A percentile compares a stretch with the other conserved stretches of the same genome.
These are phyloP conservation scores for Hippocampus kuda DNA, from an alignment of 2,797 vertebrate genomes.

Conservation along the genomic window DNA sequence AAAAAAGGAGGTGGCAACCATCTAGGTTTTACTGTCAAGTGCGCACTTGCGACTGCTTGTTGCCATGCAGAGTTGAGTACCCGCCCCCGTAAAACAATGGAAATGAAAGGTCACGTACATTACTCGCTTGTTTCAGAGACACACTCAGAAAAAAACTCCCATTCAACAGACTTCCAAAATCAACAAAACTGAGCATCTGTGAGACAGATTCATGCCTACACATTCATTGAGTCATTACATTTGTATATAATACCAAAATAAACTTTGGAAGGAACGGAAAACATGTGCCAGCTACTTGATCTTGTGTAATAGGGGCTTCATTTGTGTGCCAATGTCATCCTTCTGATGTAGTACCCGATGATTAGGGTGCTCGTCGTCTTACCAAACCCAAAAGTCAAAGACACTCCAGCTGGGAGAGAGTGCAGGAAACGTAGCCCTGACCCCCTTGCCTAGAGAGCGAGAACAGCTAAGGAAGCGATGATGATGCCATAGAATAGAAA, in stretches of 20 bases:
- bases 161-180: background rate
- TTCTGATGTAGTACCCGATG: conserved; percentile 19
- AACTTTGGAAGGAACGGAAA: background rate
- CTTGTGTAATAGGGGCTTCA: background rate
- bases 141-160: background rate
- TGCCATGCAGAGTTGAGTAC: background rate
- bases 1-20: background rate
- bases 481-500: background rate
- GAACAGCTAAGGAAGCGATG: background rate
- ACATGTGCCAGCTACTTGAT: background rate
- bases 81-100: background rate
- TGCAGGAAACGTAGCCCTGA: background rate
- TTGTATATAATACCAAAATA: background rate
- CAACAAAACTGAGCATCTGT: background rate
- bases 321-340: conserved; percentile 22
- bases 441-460: background rate
- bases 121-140: background rate
- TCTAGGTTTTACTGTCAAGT: background rate
- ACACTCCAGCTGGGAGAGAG: conserved; percentile 9
- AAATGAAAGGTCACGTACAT: background rate
- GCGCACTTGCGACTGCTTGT: background rate
- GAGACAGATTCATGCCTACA: background rate
- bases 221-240: background rate
- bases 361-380: conserved; percentile 6
- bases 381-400: conserved; percentile 5